These are phyloP conservation scores for Aphelenchoides fujianensis DNA, from an alignment of 1,140 invertebrate species.

Conservation along the genomic window DNA sequence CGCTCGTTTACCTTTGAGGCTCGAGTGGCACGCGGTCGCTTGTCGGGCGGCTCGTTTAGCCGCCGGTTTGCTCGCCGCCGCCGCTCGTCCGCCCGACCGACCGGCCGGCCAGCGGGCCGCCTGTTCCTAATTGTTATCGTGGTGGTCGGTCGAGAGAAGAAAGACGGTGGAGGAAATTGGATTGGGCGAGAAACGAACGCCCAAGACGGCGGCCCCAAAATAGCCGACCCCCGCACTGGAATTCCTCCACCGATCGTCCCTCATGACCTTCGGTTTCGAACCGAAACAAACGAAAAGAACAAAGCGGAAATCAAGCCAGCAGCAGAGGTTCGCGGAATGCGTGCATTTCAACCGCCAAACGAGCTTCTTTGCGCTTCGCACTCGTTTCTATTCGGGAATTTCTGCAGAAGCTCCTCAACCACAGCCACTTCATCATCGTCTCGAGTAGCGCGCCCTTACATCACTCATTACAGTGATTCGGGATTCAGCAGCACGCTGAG, in stretches of 20 bases:
- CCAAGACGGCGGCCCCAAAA: too few relatives aligned
- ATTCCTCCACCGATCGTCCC: too few relatives aligned
- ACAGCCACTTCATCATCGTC: conserved; percentile 43
- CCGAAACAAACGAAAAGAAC: too few relatives aligned
- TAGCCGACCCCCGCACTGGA: too few relatives aligned
- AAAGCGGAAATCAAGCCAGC: too few relatives aligned
- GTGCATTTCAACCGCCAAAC: too few relatives aligned
- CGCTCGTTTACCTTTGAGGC: background rate
- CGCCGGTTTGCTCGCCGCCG: too few relatives aligned
- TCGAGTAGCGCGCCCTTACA: conserved; percentile 41
- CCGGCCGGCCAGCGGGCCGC: too few relatives aligned
- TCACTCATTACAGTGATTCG: conserved; percentile 57
- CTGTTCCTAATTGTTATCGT: conserved; percentile 1
- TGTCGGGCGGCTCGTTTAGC: background rate
- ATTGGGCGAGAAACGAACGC: background rate
- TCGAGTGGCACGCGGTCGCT: background rate
- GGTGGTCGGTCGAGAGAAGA: too few relatives aligned
- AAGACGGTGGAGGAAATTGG: conserved; percentile 2
- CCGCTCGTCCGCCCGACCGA: too few relatives aligned
- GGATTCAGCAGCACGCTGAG: conserved; percentile 51
- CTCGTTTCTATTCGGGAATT: background rate
- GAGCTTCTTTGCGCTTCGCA: background rate
- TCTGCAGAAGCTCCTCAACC: conserved; percentile 39
- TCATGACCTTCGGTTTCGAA: too few relatives aligned
- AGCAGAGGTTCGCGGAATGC: too few relatives aligned